These are phyloP conservation scores for Gadus chalcogrammus DNA, from an alignment of 2,113 vertebrate species.

Conservation along the genomic window DNA sequence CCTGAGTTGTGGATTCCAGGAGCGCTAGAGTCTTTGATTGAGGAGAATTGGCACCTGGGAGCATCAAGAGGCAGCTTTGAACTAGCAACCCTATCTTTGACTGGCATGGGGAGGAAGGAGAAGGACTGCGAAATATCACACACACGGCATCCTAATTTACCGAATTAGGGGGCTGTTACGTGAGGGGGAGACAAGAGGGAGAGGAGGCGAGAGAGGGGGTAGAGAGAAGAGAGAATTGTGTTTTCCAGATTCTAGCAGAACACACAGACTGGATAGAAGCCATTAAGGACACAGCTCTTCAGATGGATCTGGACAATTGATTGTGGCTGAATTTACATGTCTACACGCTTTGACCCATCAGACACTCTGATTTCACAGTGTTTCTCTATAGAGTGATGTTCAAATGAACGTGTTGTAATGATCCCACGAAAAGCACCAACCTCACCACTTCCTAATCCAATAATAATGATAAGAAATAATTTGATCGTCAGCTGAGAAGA, in stretches of 20 bases:
- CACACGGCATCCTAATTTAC: constrained; percentile 62
- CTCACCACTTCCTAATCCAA: no score
- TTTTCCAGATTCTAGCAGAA: constrained; percentile 20
- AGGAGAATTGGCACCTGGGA: constrained; percentile 65
- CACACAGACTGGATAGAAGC: constrained; percentile 10
- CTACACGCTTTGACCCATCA: no score
- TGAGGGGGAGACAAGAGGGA: constrained; percentile 9
- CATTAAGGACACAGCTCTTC: constrained; percentile 15
- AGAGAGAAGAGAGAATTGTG: constrained; percentile 15
- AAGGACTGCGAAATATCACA: constrained; percentile 74
- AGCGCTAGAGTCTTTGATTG: constrained; percentile 68
- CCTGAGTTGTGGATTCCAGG: constrained; percentile 73
- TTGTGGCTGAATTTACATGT: constrained; percentile 48
- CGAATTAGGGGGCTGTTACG: constrained; percentile 61
- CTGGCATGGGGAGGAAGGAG: constrained; percentile 64
- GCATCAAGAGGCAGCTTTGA: constrained; percentile 61
- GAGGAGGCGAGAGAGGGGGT: no score
- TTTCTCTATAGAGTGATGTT: no score
- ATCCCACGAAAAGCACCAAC: no score
- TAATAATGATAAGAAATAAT: no score
- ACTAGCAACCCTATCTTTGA: constrained; percentile 59
- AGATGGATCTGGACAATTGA: constrained; percentile 51
- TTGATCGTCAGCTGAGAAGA: no score
- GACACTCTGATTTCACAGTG: no score
- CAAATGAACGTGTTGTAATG: no score